A percentile compares a stretch with the other conserved stretches of the same genome.
Evolutionary conservation across 2,113 vertebrate species (phyloP).

Genomic region (Myiozetetes cayanensis): DNA sequence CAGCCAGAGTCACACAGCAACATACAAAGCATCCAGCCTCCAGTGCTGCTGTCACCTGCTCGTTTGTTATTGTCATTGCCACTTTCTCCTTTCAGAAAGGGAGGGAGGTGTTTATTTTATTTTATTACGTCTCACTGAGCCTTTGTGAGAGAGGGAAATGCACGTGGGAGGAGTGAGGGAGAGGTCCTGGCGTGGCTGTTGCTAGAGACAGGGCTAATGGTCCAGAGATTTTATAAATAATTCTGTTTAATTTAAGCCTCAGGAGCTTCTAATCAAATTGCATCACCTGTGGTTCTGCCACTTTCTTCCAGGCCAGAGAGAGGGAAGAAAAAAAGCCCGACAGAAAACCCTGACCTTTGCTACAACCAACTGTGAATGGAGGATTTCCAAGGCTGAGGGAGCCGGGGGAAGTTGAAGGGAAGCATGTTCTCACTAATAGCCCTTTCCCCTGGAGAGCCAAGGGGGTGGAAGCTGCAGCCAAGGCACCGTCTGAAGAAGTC

Average conservation of each 20-base stretch:
- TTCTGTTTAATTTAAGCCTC: conserved; percentile 46
- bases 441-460: background rate
- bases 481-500: background rate
- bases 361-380: background rate
- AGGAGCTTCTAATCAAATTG: conserved; percentile 22
- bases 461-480: background rate
- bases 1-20: background rate
- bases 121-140: background rate
- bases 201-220: background rate
- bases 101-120: background rate
- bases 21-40: background rate
- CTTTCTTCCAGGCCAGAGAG: conserved; percentile 6
- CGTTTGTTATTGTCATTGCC: background rate
- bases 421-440: background rate
- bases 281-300: conserved; percentile 45
- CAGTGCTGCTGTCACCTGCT: background rate
- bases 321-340: background rate
- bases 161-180: background rate
- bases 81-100: background rate
- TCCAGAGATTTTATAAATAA: conserved; percentile 39
- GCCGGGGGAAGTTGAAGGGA: background rate
- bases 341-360: conserved; percentile 5
- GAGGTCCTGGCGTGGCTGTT: background rate
- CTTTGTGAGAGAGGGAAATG: background rate
- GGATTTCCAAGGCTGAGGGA: background rate